Base-by-base conservation (phyloP, 1,140 invertebrate genomes). In the Drosophila varians region DNA sequence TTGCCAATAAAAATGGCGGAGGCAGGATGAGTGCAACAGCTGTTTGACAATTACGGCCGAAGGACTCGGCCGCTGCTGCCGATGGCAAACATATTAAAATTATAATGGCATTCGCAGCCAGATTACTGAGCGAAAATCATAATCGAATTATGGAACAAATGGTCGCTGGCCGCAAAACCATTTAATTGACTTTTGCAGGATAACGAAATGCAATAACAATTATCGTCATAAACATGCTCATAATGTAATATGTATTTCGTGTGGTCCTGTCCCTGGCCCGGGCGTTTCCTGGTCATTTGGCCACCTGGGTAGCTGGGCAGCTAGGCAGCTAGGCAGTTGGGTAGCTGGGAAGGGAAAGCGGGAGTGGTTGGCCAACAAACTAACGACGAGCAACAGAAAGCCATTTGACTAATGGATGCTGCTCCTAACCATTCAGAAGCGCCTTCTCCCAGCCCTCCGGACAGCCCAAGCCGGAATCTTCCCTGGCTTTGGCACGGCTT, bases 371-470 rank as follows among this genome's bases (percentile, higher is more conserved):
- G n/a, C n/a, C 23, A 4, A 28, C 70, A 56, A 64, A 54, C 66
- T 58, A 68, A 74, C 79, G 77, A 56, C 52, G 54, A 65, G 47
- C 66, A 69, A 53, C 69, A 68, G 75, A 78, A 78, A 79, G 61
- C 80, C 80, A 84, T 84, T 84, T 86, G 80, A 84, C 80, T 84
- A 84, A 84, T 84, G 80, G 80, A 76, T 73, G 75, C 66, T 80
- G 61, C 51, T 58, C 49, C 66, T 48, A 19, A 31, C 46, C 26
- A 9, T 36, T 38, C 14, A 16, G 36, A 14, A 38, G 36, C 36
- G n/a, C 4, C 36, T 38, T 16, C 36, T 12, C 14, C 14, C 14
- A n/a, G n/a, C 26, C 43, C 21, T 16, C 28, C 18, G 26, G 5
- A 9, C 21, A 14, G n/a, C 26, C 34, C 61, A 47, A 57, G 43